These are phyloP conservation scores for Ptychobarbus kaznakovi DNA, from an alignment of 2,797 vertebrate species.

Conservation along the genomic window DNA sequence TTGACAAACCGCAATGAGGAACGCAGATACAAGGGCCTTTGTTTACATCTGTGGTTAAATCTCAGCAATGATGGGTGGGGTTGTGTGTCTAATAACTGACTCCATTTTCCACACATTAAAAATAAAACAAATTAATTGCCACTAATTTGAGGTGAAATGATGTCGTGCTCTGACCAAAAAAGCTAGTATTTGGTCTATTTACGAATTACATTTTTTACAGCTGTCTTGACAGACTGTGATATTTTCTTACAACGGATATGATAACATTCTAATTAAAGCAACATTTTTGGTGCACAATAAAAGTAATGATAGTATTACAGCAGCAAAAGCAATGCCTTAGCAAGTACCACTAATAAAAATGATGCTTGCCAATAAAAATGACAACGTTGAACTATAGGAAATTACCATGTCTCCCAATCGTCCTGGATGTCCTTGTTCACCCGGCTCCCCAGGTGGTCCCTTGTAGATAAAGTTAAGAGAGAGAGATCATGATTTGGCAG, in stretches of 20 bases:
- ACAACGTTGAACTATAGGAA: background rate
- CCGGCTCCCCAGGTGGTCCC: conserved; percentile 82
- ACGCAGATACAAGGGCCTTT: conserved; percentile 36
- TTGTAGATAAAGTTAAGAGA: conserved; percentile 61
- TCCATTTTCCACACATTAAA: conserved; percentile 45
- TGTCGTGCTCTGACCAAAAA: background rate
- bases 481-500: background rate
- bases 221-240: background rate
- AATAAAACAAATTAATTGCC: conserved; percentile 48
- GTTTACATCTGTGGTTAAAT: conserved; percentile 54
- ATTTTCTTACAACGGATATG: background rate
- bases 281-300: background rate
- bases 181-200: background rate
- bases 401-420: conserved; percentile 80
- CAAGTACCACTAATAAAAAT: background rate
- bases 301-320: background rate
- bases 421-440: conserved; percentile 79
- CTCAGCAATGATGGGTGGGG: conserved; percentile 25
- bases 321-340: background rate
- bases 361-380: background rate
- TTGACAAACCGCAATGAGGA: conserved; percentile 31
- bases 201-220: background rate
- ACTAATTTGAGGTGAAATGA: conserved; percentile 42
- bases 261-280: background rate
- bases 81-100: conserved; percentile 26